Percentiles rank a stretch among this genome's conserved stretches.
These are phyloP conservation scores for Nymphalis urticae DNA, from an alignment of 2,888 invertebrate genomes.

Conservation along the genomic window DNA sequence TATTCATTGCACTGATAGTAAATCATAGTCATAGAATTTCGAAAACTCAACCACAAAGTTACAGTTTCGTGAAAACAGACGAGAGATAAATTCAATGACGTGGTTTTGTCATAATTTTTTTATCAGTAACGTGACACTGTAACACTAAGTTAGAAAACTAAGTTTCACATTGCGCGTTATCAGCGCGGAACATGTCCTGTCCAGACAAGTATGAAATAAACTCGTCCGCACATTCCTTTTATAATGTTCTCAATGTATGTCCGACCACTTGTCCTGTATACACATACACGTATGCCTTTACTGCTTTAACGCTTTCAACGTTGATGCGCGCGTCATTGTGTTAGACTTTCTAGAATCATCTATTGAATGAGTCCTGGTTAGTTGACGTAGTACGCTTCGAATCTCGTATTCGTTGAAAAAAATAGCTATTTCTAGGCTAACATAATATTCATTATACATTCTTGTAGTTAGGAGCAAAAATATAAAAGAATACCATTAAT, in stretches of 20 bases:
- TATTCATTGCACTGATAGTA: not conserved
- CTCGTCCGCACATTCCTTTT: constrained; percentile 73
- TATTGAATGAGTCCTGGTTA: not conserved
- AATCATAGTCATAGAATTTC: constrained; percentile 4
- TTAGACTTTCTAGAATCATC: constrained; percentile 46
- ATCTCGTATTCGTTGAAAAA: not conserved
- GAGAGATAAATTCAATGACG: constrained; percentile 7
- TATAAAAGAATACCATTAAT: too few species aligned
- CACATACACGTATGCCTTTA: constrained; percentile 48
- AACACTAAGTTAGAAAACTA: constrained; percentile 25
- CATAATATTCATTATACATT: too few species aligned
- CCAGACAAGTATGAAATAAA: constrained; percentile 69
- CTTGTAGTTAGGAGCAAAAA: too few species aligned
- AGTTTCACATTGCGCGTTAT: constrained; percentile 57
- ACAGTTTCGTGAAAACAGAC: not conserved
- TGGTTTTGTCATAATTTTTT: constrained; percentile 14
- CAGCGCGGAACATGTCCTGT: constrained; percentile 70
- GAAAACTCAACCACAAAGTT: not conserved
- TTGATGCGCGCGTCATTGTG: constrained; percentile 40
- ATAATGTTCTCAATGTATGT: constrained; percentile 66
- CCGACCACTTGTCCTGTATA: constrained; percentile 40
- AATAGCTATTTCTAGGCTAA: not conserved
- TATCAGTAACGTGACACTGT: constrained; percentile 45
- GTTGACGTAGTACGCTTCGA: not conserved
- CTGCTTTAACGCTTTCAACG: constrained; percentile 63